Base-by-base conservation (phyloP, 2,113 vertebrate species). In the Pteruthius melanotis region DNA sequence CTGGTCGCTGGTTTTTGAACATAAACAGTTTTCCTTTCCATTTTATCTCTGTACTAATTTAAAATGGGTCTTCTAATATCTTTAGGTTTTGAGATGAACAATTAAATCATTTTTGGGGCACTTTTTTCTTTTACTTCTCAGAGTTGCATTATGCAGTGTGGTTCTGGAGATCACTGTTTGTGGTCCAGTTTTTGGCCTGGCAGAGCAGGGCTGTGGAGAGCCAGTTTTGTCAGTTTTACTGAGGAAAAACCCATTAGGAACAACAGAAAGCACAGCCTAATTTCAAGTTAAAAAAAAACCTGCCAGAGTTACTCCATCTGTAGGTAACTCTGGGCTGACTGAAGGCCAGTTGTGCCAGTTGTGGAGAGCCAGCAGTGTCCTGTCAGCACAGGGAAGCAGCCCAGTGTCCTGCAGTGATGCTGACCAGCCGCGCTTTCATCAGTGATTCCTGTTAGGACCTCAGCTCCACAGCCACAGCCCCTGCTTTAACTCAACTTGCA, bases 381-480 rank as follows among this genome's bases (percentile, higher is more conserved):
- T 8, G 21, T 22, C 33, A 75, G 54, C 22, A 35, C n/a, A 44
- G 57, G 42, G 42, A 70, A 66, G 68, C 11, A 82, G 69, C 16
- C n/a, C 15, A 13, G 13, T 11, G 1, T 6, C 74, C 61, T 37
- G 28, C 26, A 9, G 37, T 2, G 45, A 27, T 65, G 52, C 39
- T 71, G 57, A 56, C 14, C 33, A 27, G 10, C 1, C 1, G 13
- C 0, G 0, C 28, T 87, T 84, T 19, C 31, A 47, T 66, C 52
- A 16, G 28, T 0, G 1, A 31, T 22, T 69, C 1, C 0, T 15
- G 14, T 15, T 27, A n/a, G 40, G 40, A 69, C 31, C 37, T 69
- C n/a, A 49, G 31, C 19, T 40, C 33, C 39, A 10, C 24, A 42
- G 20, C 19, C 40, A 7, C 22, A 14, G 9, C 2, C 7, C 17